Evolutionary conservation across 2,888 invertebrate species (phyloP), one percentile per base, ranked within the genome.

Genomic region (Hemicrepidius hirtus): DNA sequence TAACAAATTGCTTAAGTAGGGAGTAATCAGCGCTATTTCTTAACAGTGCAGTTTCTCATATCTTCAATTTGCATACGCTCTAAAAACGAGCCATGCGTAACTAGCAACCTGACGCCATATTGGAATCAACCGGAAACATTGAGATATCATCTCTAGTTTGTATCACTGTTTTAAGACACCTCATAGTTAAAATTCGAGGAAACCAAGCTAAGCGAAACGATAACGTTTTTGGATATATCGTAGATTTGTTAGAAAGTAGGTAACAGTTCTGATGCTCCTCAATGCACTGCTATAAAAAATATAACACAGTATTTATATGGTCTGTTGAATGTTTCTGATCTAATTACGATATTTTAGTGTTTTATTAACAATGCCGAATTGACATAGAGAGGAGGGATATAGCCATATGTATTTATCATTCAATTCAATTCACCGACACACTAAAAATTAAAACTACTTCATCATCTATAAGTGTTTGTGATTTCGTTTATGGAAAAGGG

Each of bases 61-160:
- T 68, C 40, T 53, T 65, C 65, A 72, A 79, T 82, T 81, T 81
- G 80, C 82, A 82, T 82, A 81, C 79, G 80, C 77, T 82, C 80
- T 81, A 80, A 82, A 80, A 82, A 78, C 76, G 76, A 81, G 74
- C 81, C 80, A 78, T 79, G 78, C 82, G 77, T 81, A 77, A 79
- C 72, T 44, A 40, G 18, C 40, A 68, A 77, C 75, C 66, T 62
- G 70, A 71, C 77, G 71, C 80, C 80, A 81, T 81, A 78, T 80
- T 82, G 77, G 75, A 68, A 68, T 65, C 64, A 20, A 71, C 71
- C 74, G 74, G 74, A 74, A 74, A 68, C 50, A 41, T 18, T 55
- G 37, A 66, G 70, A 70, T 73, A 66, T 57, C 64, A 73, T 73
- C 73, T 73, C n/a, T 40, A 65, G 37, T 65, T 65, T 35, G 64